Base-by-base conservation (phyloP, 1,140 invertebrate genomes). In the Drosophila subpulchrella region DNA sequence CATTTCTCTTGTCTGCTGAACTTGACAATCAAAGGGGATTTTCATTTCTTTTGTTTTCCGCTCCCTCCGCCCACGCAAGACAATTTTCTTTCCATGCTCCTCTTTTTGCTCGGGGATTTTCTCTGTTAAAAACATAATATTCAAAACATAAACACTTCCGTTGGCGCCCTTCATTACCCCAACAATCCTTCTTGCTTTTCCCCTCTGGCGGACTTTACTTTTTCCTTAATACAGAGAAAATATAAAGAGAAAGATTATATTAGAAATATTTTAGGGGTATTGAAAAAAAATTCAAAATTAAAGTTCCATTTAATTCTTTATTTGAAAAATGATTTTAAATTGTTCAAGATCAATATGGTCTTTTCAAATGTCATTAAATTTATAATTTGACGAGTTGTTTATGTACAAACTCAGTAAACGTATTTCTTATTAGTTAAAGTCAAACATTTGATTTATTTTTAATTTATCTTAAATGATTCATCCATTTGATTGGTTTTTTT, bases 1-100 rank as follows among this genome's bases (percentile, higher is more conserved):
- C 62, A 61, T 81, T 72, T 75, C 50, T 78, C 55, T 60, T 66
- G 44, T 58, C 61, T 55, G 30, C 63, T 88, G 83, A 88, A 88
- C 83, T 88, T 88, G 83, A 89, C 83, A 88, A 83, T 75, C 83
- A 79, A 77, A 88, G 77, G 79, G 84, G 83, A 83, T 86, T 86
- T 86, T 76, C 70, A 51, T 78, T 81, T 65, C 53, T 71, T 85
- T 74, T 62, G 57, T 70, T 80, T 74, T 59, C 8, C 36, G 20
- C 42, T 12, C 6, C 42, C 20, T 12, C 41, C 53, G 17, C 61
- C 60, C 57, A 81, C 66, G 58, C 66, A 70, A 20, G 30, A 46
- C 6, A 46, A 30, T 27, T 51, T 47, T 41, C 38, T 53, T 66
- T 38, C 46, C 17, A 59, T 47, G 57, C 32, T 39, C 12, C 57